phyloP scores from a whole-genome alignment of 2,113 vertebrate species.

The Galemys pyrenaicus region DNA sequence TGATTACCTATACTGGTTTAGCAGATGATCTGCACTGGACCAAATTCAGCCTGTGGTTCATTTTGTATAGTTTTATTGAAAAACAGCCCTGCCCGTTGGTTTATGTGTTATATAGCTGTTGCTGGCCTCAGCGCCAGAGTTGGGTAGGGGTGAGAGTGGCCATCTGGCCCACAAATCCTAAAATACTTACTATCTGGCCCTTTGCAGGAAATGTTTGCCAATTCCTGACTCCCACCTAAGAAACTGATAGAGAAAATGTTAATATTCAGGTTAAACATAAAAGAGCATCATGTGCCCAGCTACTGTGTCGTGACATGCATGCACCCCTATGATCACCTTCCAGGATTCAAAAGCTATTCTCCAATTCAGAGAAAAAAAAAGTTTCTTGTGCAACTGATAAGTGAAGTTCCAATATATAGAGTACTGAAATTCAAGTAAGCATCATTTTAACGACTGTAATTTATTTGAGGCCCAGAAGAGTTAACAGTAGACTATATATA shows the following conservation, averaged over 20 bases:
- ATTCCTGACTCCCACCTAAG: not conserved
- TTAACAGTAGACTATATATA: not conserved
- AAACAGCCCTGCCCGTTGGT: not conserved
- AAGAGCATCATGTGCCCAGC: not conserved
- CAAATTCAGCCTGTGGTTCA: not conserved
- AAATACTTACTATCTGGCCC: not conserved
- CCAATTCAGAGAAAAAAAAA: not conserved
- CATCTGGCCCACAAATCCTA: not conserved
- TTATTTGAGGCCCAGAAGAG: not conserved
- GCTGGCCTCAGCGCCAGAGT: not conserved
- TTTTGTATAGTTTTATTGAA: not conserved
- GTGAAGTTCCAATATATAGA: not conserved
- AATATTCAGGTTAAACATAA: not conserved
- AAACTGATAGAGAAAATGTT: not conserved
- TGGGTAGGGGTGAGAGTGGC: not conserved
- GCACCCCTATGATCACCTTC: not conserved
- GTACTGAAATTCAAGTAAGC: not conserved
- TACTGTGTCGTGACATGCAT: not conserved
- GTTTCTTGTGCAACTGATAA: not conserved
- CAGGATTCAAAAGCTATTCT: not conserved
- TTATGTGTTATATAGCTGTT: not conserved
- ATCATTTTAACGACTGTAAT: slow-evolving; percentile 11
- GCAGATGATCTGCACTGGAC: not conserved
- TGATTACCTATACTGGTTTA: not conserved
- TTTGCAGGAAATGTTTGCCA: not conserved